Evolutionary conservation across 2,888 invertebrate species (phyloP), one percentile per base, ranked within the genome.

Genomic region (Yponomeuta malinellus): DNA sequence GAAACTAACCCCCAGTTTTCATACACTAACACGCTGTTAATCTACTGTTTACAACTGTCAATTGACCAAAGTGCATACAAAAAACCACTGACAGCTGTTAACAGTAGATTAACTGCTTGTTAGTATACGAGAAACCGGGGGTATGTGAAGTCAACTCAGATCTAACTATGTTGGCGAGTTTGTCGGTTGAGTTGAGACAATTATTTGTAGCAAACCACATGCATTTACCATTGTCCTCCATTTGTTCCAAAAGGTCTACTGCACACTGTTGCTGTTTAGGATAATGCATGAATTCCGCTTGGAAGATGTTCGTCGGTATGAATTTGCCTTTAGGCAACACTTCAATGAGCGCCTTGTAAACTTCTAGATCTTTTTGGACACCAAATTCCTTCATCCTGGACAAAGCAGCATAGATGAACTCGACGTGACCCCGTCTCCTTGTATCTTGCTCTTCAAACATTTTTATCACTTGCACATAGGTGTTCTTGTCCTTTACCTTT

Each of bases 241-340:
- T 99, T 92, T 98, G 96, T 78, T 97, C 96, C 43, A 99, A 88
- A 70, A 99, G 83, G 82, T 97, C 96, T n/a, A 98, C 94, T 63
- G 96, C 96, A 86, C 98, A 97, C 74, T 98, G 96, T 80, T 99
- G 99, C 81, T 99, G 99, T 83, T 97, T 97, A 0, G 98, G 98
- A 90, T 96, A 99, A 84, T 98, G 98, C 94, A 96, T 94, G 78
- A 98, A 97, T 85, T 98, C 97, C 0, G 95, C 94, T 93, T 98
- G 97, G 85, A 97, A 95, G 66, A 95, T 88, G 83, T 96, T 98
- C 59, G 88, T 89, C 0, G 99, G 95, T 74, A 98, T 94, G 88
- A 98, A 96, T 84, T 94, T 96, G 66, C 97, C 97, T 86, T 98
- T 97, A 0, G 98, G 98, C 83, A 99, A 93, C 64, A 98, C 94